Evolutionary conservation across 2,888 invertebrate species (phyloP).

Genomic region (Brenthis daphne): DNA sequence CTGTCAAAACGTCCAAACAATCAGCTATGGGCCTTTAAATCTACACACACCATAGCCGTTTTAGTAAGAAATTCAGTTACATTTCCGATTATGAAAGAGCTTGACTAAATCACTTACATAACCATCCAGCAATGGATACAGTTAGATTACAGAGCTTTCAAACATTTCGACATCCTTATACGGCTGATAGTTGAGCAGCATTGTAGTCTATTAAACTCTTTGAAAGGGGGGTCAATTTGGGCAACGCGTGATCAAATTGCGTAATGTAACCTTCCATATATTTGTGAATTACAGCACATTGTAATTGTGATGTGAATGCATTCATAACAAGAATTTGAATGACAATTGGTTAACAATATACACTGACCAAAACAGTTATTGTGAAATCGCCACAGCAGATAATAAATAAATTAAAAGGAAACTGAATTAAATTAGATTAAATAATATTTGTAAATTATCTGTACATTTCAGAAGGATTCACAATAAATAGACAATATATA

Average conservation of each 20-base stretch:
- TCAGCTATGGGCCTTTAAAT: slow-evolving; percentile 58
- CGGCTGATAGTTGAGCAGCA: slow-evolving; percentile 57
- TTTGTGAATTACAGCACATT: slow-evolving; percentile 45
- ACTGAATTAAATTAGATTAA: neutral
- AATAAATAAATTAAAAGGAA: neutral
- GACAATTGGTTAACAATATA: slow-evolving; percentile 50
- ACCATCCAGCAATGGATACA: slow-evolving; percentile 47
- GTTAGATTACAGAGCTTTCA: slow-evolving; percentile 20
- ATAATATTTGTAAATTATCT: neutral
- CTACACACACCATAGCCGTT: slow-evolving; percentile 39
- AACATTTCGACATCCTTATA: slow-evolving; percentile 29
- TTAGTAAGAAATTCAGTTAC: slow-evolving; percentile 12
- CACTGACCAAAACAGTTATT: slow-evolving; percentile 30
- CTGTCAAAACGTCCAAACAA: slow-evolving; percentile 82
- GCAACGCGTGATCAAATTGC: slow-evolving; percentile 70
- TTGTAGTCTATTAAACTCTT: slow-evolving; percentile 79
- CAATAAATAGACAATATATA: too few relatives aligned
- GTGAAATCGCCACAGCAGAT: slow-evolving; percentile 15
- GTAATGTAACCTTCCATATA: slow-evolving; percentile 59
- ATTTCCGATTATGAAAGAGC: slow-evolving; percentile 9
- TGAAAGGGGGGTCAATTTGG: slow-evolving; percentile 72
- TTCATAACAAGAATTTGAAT: slow-evolving; percentile 46
- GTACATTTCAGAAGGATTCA: too few relatives aligned
- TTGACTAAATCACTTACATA: neutral
- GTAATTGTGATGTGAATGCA: slow-evolving; percentile 55